Conservation (phyloP, 2,797 vertebrate species). For the Sebastes umbrosus region DNA sequence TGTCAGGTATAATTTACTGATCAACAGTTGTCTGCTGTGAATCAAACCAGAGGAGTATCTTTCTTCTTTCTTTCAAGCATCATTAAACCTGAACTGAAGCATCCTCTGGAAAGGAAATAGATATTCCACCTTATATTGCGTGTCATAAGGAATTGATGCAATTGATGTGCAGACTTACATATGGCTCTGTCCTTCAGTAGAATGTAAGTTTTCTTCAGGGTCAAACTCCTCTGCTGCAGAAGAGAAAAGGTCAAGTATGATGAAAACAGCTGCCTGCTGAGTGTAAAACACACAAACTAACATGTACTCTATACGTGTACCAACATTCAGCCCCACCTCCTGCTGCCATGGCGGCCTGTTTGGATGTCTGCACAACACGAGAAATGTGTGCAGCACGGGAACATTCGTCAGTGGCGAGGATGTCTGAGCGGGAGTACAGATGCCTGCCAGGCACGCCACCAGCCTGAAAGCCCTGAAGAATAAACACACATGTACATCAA, state of each 20-base stretch:
- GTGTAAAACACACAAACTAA: slow-evolving; percentile 5
- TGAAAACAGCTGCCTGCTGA: not conserved
- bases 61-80: slow-evolving; percentile 17
- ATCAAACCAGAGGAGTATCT: slow-evolving; percentile 1
- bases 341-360: slow-evolving; percentile 67
- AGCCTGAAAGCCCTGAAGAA: slow-evolving; percentile 72
- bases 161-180: slow-evolving; percentile 72
- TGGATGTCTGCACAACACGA: slow-evolving; percentile 76
- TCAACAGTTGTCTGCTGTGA: slow-evolving; percentile 2
- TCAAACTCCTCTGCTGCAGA: slow-evolving; percentile 74
- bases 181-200: slow-evolving; percentile 79
- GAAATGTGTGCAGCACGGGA: slow-evolving; percentile 74
- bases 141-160: not conserved
- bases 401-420: slow-evolving; percentile 79
- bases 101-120: not conserved
- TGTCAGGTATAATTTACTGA: not conserved
- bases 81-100: slow-evolving; percentile 15
- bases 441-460: slow-evolving; percentile 61
- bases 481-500: slow-evolving; percentile 20
- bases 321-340: slow-evolving; percentile 77
- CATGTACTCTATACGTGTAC: not conserved
- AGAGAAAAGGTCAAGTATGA: not conserved
- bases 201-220: slow-evolving; percentile 76
- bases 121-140: not conserved
- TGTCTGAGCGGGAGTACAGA: slow-evolving; percentile 84